Evolutionary conservation across 2,888 invertebrate species (phyloP).

Genomic region (Papilio elwesi): DNA sequence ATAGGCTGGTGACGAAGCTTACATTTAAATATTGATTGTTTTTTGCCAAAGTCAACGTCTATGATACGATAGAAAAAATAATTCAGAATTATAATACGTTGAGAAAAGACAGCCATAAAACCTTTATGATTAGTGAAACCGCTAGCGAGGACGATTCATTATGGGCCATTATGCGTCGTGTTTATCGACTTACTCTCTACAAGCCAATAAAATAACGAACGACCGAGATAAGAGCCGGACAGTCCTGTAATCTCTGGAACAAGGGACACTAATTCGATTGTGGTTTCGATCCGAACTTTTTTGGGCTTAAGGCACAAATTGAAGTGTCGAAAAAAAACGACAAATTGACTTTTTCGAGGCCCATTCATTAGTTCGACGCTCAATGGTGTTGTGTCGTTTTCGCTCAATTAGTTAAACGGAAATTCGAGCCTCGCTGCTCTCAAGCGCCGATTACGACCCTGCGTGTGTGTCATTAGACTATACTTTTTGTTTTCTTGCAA

Average conservation of each 20-base stretch:
- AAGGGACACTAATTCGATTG: constrained; percentile 85
- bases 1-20: background rate
- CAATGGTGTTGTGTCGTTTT: constrained; percentile 81
- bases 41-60: constrained; percentile 4
- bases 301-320: constrained; percentile 83
- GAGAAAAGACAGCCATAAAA: constrained; percentile 78
- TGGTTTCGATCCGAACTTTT: constrained; percentile 82
- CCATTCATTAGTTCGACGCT: constrained; percentile 81
- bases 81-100: constrained; percentile 45
- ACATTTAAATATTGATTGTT: constrained; percentile 15
- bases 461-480: constrained; percentile 35
- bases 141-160: constrained; percentile 82
- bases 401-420: constrained; percentile 83
- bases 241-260: constrained; percentile 84
- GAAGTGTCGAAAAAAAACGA: constrained; percentile 84
- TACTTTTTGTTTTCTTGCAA: constrained; percentile 36
- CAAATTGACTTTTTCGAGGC: constrained; percentile 81
- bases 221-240: constrained; percentile 82
- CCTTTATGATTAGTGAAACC: constrained; percentile 83
- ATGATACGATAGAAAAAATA: constrained; percentile 23
- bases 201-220: constrained; percentile 84
- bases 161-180: constrained; percentile 83
- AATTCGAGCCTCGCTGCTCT: constrained; percentile 63
- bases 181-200: constrained; percentile 83
- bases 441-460: constrained; percentile 58